Percentiles rank a stretch among this genome's conserved stretches.
Conservation (phyloP, 2,888 invertebrate species). For the Trachelus troglodyta region DNA sequence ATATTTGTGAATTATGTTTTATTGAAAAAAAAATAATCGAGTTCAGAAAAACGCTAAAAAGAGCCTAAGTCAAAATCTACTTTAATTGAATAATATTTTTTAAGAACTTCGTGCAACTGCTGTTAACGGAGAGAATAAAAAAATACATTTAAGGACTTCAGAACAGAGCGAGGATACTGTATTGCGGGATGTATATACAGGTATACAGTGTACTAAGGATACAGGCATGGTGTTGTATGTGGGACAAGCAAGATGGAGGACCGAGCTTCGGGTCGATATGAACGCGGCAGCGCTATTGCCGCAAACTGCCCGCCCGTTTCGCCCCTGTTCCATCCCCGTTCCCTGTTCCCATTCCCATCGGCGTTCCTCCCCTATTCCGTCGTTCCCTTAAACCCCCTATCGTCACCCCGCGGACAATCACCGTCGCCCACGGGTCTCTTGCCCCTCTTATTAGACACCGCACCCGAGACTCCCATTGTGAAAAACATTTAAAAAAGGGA, state of each 20-base stretch:
- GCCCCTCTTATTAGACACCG: slow-evolving; percentile 14
- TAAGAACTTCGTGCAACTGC: too few species aligned
- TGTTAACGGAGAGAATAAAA: too few species aligned
- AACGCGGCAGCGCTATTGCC: slow-evolving; percentile 57
- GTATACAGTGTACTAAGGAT: not conserved
- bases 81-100: too few species aligned
- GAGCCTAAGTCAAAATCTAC: too few species aligned
- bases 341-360: slow-evolving; percentile 10
- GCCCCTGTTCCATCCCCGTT: slow-evolving; percentile 9
- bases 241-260: slow-evolving; percentile 59
- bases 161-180: too few species aligned
- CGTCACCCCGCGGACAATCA: too few species aligned
- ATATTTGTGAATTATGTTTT: too few species aligned
- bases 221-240: slow-evolving; percentile 40
- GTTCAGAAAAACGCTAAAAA: too few species aligned
- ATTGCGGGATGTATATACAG: too few species aligned
- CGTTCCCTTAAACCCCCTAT: not conserved
- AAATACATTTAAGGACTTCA: too few species aligned
- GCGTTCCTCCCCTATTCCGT: slow-evolving; percentile 9
- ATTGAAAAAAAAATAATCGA: too few species aligned
- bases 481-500: not conserved
- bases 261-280: slow-evolving; percentile 56
- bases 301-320: slow-evolving; percentile 32
- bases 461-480: not conserved
- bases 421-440: slow-evolving; percentile 19